Base-by-base conservation (phyloP, 2,797 vertebrate genomes). In the Mallotus villosus region DNA sequence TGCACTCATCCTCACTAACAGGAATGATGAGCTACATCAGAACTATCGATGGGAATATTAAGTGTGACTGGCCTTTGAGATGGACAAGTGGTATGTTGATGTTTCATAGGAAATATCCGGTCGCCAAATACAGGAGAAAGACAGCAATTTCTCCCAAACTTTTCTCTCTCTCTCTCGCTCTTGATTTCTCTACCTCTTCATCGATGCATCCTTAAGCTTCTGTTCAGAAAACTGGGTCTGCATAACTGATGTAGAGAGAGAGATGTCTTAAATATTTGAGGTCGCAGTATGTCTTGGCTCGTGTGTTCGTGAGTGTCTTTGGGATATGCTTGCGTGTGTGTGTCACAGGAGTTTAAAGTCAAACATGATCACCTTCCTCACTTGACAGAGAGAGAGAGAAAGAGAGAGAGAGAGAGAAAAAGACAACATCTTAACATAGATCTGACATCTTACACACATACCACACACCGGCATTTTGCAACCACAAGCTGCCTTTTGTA, bases 201-300 rank as follows among this genome's bases (percentile, higher is more conserved):
- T 22, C 63, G 19, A n/a, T 75, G 55, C 17, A 34, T 72, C 53
- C 16, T 67, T 51, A 34, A 41, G 17, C 51, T n/a, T 17, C 19
- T 58, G 53, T 11, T 12, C 55, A 17, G 51, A 17, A 53, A 16
- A 68, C 41, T 27, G 53, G 19, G 57, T 11, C 59, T 64, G 25
- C 68, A 46, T 68, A 70, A 74, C 63, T 58, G 62, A 75, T 60
- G 21, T 71, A 12, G 32, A 73, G 37, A 51, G 59, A 59, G 58
- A 59, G 58, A 37, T 59, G n/a, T 53, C 34, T 64, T 77, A 71
- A 60, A 72, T 70, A 74, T 72, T 67, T 81, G 66, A 77, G 41
- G 76, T 67, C 49, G 57, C 51, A 73, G 74, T 81, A 21, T 70
- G 63, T 49, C 58, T 65, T 64, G 24, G 34, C 29, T 22, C 62